Evolutionary conservation across 2,113 vertebrate species (phyloP).

Genomic region (Cryptotis parvus): DNA sequence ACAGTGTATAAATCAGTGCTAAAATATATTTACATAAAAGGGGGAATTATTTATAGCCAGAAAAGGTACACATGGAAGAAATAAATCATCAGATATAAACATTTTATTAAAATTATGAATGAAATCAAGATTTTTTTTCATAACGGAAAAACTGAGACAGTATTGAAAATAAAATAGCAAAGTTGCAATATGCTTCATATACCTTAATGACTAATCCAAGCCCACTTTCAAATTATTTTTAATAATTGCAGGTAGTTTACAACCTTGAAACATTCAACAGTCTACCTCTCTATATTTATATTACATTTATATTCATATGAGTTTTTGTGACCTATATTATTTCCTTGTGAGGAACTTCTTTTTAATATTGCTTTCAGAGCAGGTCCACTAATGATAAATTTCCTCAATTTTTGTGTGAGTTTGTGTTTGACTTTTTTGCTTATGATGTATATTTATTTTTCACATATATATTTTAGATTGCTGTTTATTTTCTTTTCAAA

Average conservation of each 20-base stretch:
- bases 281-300: background rate
- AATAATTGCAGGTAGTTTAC: background rate
- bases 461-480: no score
- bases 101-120: slow-evolving; percentile 4
- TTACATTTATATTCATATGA: background rate
- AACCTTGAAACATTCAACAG: background rate
- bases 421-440: no score
- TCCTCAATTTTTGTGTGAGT: background rate
- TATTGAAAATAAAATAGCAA: background rate
- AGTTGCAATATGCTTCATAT: background rate
- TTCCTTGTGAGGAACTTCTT: background rate
- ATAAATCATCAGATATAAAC: background rate
- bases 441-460: no score
- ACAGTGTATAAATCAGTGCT: background rate
- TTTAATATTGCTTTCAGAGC: background rate
- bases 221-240: background rate
- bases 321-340: background rate
- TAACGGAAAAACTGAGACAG: background rate
- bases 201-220: background rate
- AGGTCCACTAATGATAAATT: background rate
- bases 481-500: no score
- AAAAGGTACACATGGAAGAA: background rate
- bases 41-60: background rate
- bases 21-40: background rate
- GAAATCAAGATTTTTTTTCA: background rate